These are phyloP conservation scores for Myrmophylax atrothorax DNA, from an alignment of 2,113 vertebrate genomes.

Conservation along the genomic window DNA sequence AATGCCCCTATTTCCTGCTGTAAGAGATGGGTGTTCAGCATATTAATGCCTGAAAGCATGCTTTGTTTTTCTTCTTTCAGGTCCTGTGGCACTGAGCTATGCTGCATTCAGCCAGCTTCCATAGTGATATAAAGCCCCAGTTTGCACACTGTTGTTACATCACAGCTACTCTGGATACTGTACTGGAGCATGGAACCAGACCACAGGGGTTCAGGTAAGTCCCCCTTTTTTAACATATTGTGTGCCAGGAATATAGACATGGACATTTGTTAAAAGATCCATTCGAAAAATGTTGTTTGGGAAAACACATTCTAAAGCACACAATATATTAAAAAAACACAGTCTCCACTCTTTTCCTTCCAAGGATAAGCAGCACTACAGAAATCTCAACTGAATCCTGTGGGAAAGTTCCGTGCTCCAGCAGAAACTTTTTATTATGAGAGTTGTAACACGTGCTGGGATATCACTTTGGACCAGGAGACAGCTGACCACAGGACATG, in stretches of 20 bases:
- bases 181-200: constrained; percentile 74
- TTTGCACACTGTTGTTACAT: constrained; percentile 66
- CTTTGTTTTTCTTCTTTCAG: constrained; percentile 75
- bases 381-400: background rate
- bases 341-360: background rate
- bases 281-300: background rate
- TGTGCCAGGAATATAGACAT: constrained; percentile 36
- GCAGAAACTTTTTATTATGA: background rate
- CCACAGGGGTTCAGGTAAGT: constrained; percentile 74
- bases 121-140: constrained; percentile 65
- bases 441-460: background rate
- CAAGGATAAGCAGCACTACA: background rate
- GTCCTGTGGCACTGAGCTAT: constrained; percentile 63
- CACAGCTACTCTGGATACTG: constrained; percentile 59
- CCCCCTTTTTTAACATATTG: constrained; percentile 64
- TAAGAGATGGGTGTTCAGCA: constrained; percentile 50
- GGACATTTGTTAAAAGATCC: background rate
- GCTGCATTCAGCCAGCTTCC: constrained; percentile 40
- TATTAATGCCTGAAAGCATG: constrained; percentile 46
- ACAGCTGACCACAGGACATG: constrained; percentile 31
- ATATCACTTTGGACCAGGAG: constrained; percentile 2
- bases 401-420: background rate
- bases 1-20: background rate
- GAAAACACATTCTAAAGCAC: constrained; percentile 12
- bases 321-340: constrained; percentile 26